Base-by-base conservation (phyloP, 2,797 vertebrate genomes). In the Amblyraja radiata region DNA sequence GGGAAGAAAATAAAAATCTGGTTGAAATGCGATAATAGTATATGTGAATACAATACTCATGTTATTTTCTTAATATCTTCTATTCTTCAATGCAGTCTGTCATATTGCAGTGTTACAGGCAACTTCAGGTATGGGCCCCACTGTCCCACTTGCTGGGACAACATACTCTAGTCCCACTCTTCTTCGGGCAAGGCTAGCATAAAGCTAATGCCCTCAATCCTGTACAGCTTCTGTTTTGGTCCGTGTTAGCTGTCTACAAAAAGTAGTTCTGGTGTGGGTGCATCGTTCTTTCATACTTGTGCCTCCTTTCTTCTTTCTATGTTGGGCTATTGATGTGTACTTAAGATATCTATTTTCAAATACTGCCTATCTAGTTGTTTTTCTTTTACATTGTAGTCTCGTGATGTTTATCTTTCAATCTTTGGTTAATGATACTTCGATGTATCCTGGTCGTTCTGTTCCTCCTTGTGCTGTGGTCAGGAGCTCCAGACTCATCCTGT, bases 41-140 rank as follows among this genome's bases (percentile, higher is more conserved):
- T 2, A 39, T 71, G 3, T 39, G 36, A 25, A 54, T 58, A n/a
- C 0, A 23, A 25, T 46, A 36, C 68, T 73, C 39, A 14, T 73
- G 18, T 54, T 90, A 16, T 76, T 73, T 21, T 92, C 46, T 54
- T 76, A 54, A 18, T 58, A 54, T 76, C 71, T 92, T 23, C 3
- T 46, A 16, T 54, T 74, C 36, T 54, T 39, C 25, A 74, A 73
- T 16, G 36, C 71, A 92, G 90, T 92, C 90, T 58, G 90, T 92
- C 39, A 54, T 92, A 7, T 28, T 92, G 90, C 90, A 92, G 68
- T 92, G 71, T 76, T 92, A 92, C 90, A 73, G 90, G 39, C 90
- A 76, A 54, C 90, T 92, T 13, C 71, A 92, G 90, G 90, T 92
- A 92, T 76, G 90, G 68, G 90, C 32, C 36, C 32, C n/a, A 36